Evolutionary conservation across 1,140 invertebrate species (phyloP).

Genomic region (Eurosta solidaginis): DNA sequence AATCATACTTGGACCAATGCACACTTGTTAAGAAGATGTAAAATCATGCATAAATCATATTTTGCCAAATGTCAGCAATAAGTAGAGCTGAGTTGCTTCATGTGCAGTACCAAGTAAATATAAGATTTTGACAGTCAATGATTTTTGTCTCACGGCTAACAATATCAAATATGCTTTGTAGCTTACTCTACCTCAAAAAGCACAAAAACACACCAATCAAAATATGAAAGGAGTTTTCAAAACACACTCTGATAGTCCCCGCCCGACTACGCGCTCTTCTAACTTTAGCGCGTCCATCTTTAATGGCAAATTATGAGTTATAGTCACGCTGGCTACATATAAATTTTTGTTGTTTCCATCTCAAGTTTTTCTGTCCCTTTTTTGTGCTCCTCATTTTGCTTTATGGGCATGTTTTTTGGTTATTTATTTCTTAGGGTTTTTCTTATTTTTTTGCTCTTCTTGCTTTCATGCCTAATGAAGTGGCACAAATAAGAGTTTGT

Average conservation of each 20-base stretch:
- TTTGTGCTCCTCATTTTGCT: background rate
- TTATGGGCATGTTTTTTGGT: background rate
- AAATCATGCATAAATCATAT: constrained; percentile 3
- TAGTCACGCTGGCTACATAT: background rate
- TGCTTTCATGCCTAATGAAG: constrained; percentile 1
- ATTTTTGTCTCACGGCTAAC: background rate
- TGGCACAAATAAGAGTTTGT: background rate
- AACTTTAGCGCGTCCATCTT: background rate
- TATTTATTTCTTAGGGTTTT: background rate
- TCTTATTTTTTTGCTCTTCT: too few species aligned
- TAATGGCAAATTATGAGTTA: constrained; percentile 7
- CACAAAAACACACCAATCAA: too few species aligned
- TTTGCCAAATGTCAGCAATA: background rate
- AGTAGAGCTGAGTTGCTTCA: background rate
- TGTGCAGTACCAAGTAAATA: background rate
- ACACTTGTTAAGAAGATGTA: background rate
- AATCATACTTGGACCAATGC: background rate
- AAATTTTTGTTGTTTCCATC: background rate
- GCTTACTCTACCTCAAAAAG: background rate
- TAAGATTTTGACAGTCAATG: background rate
- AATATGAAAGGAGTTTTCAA: background rate
- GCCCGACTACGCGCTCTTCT: background rate
- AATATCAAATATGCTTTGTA: background rate
- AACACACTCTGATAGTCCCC: too few species aligned
- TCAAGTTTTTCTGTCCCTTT: background rate